A percentile compares a stretch with the other conserved stretches of the same genome.
phyloP scores from a whole-genome alignment of 2,113 vertebrate species.

The Chaenogobius annularis region DNA sequence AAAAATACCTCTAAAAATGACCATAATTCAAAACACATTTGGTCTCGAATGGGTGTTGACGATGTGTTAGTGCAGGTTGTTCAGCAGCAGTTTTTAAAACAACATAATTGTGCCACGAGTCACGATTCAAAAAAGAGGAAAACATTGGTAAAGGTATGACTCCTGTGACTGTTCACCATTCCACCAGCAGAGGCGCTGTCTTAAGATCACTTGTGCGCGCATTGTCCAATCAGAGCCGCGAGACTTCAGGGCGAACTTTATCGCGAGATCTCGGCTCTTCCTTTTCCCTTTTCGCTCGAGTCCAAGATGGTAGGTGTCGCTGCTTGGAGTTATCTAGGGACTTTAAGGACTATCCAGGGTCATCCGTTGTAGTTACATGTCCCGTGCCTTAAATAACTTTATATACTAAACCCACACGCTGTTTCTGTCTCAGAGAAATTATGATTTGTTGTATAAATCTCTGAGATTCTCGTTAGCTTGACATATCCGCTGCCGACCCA shows the following conservation, averaged over 20 bases:
- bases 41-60: too few species aligned
- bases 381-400: fast-evolving
- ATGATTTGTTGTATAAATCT: conserved; percentile 27
- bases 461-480: conserved; percentile 10
- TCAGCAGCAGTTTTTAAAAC: too few species aligned
- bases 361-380: conserved; percentile 61
- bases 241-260: conserved; percentile 59
- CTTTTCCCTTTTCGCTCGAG: conserved; percentile 80
- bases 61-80: too few species aligned
- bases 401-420: fast-evolving
- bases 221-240: conserved; percentile 38
- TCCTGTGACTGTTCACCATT: neutral
- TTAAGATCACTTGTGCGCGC: conserved; percentile 17
- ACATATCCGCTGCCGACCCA: conserved; percentile 4
- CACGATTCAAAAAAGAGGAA: too few species aligned
- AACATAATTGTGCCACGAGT: too few species aligned
- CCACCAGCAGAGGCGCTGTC: neutral
- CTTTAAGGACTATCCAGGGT: conserved; percentile 54
- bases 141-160: too few species aligned
- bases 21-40: too few species aligned
- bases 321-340: conserved; percentile 13
- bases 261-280: conserved; percentile 76
- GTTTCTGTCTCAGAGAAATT: neutral
- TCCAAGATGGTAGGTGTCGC: conserved; percentile 81
- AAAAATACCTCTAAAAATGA: too few species aligned